Conservation (phyloP, 2,888 invertebrate genomes). For the Helicoverpa assulta region DNA sequence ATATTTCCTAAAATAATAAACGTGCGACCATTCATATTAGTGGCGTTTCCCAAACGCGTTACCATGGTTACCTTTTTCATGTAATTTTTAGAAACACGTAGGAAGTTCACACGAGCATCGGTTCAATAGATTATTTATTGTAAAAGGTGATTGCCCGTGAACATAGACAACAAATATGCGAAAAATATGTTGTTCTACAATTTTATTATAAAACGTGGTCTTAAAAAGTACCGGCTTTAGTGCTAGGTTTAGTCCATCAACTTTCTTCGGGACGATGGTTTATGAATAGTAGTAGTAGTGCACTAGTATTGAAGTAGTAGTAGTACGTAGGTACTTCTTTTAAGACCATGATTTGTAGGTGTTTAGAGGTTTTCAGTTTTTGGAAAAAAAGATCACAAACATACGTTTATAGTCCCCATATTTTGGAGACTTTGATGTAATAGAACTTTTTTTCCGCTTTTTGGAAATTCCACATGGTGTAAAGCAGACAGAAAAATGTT, state of each 20-base stretch:
- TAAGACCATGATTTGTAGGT: too few relatives aligned
- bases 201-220: too few relatives aligned
- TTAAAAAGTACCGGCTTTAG: too few relatives aligned
- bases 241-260: too few relatives aligned
- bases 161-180: constrained; percentile 18
- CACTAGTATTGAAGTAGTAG: too few relatives aligned
- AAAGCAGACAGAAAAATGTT: constrained; percentile 11
- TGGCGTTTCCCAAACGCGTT: constrained; percentile 39
- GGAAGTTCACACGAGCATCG: constrained; percentile 21
- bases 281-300: too few relatives aligned
- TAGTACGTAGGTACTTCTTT: too few relatives aligned
- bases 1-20: constrained; percentile 45
- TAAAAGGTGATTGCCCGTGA: constrained; percentile 41
- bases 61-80: constrained; percentile 18
- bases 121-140: constrained; percentile 16
- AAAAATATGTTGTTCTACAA: not conserved
- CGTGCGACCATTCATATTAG: constrained; percentile 36
- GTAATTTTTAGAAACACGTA: constrained; percentile 27
- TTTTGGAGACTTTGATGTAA: too few relatives aligned
- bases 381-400: not conserved
- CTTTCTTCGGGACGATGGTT: too few relatives aligned
- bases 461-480: constrained; percentile 5
- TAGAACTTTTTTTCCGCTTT: not conserved
- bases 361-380: too few relatives aligned
- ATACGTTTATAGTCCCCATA: too few relatives aligned